Base-by-base conservation (phyloP, 2,113 vertebrate genomes). In the Copsychus sechellarum region DNA sequence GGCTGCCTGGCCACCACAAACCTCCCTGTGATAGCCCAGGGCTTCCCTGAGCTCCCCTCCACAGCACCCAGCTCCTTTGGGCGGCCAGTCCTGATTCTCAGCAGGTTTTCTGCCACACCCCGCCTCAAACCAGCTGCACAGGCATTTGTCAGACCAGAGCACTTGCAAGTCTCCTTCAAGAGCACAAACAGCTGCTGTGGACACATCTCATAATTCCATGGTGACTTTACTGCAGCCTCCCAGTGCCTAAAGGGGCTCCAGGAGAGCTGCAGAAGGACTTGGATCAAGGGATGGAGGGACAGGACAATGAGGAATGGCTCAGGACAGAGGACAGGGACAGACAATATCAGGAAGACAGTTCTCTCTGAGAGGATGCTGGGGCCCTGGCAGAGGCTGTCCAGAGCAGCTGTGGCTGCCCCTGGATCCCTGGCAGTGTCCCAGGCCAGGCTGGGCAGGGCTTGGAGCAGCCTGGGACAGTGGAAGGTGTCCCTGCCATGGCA, bases 381-480 rank as follows among this genome's bases (percentile, higher is more conserved):
- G 38, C 38, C 20, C 24, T 76, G 61, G 38, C 23, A 67, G 1
- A 76, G 20, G 45, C 0, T 31, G 8, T 0, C 24, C 69, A 53
- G 61, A 81, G 38, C 1, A 74, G 38, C 53, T 81, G 28, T 25
- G 6, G 16, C 69, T 67, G n/a, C 20, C 14, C 24, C 53, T 38
- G 38, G 38, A 58, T 38, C 26, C 16, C 11, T 80, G 50, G 17
- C 2, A 74, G 38, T 10, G 24, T 9, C 8, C 69, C n/a, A 74
- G 38, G 1, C 20, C 45, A 67, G 53, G 11, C 0, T 38, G n/a
- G 53, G 40, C 1, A 0, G 16, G 24, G 15, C 13, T 47, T 40
- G 45, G 45, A 82, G 24, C n/a, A 60, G 0, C 9, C n/a, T 74
- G 53, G 20, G 0, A 0, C 2, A n/a, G n/a, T 1, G 61, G 53